These are phyloP conservation scores for Otolemur garnettii DNA, from an alignment of 2,113 vertebrate species.

Conservation along the genomic window DNA sequence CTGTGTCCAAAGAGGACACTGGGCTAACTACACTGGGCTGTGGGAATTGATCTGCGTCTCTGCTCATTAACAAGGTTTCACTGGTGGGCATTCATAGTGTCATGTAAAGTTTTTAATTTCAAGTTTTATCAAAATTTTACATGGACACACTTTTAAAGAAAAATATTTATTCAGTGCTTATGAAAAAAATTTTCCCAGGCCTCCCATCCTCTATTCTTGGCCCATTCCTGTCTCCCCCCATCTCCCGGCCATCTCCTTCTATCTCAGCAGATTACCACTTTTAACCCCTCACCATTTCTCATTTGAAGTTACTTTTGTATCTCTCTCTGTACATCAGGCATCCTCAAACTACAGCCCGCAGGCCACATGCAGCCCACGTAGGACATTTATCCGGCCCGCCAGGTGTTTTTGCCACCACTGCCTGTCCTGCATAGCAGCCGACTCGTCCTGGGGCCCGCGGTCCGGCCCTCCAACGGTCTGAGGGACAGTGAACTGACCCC, in stretches of 20 bases:
- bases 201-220: not conserved
- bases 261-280: not conserved
- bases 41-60: not conserved
- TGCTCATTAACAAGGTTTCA: not conserved
- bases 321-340: not conserved
- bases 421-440: too few species aligned
- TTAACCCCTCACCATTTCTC: not conserved
- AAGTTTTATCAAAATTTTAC: not conserved
- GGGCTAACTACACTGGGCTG: not conserved
- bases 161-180: not conserved
- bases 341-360: too few species aligned
- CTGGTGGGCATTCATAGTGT: not conserved
- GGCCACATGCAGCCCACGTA: too few species aligned
- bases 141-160: not conserved
- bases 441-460: too few species aligned
- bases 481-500: too few species aligned
- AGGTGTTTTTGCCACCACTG: too few species aligned
- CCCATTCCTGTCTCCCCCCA: not conserved
- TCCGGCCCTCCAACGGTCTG: too few species aligned
- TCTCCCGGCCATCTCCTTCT: not conserved
- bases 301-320: not conserved
- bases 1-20: not conserved
- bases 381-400: too few species aligned
- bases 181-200: not conserved
- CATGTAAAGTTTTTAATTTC: not conserved